Base-by-base conservation (phyloP, 2,888 invertebrate genomes). In the Cephus runcator region DNA sequence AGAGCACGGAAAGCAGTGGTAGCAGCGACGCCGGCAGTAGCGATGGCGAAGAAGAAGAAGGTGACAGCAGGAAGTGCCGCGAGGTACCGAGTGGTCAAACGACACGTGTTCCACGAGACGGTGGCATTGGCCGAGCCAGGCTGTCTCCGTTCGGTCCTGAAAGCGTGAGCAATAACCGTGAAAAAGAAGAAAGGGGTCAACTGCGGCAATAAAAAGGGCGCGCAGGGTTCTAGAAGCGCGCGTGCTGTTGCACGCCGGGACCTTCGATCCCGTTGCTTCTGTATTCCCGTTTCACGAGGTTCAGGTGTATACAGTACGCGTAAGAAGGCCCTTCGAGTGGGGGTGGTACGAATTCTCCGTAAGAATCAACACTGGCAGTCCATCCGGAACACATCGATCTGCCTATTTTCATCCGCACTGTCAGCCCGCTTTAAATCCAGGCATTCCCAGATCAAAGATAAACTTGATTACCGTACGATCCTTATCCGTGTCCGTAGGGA, bases 41-140 rank as follows among this genome's bases (percentile, higher is more conserved):
- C 3, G 12, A 3, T 0, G 35, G 31, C 1, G 31, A 79, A 78
- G 75, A 77, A 76, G 36, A 73, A 35, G 11, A 75, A 56, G 73
- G 36, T 12, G 71, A 34, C 73, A 34, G 79, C 83, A 82, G 83
- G 83, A 83, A 83, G 82, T 82, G 78, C 77, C 80, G 79, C 80
- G 75, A 75, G 78, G 80, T 81, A 83, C 79, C 78, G 81, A 85
- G 84, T 82, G 86, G 84, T 81, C 82, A 82, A 87, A 85, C 85
- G 88, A 87, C 88, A 88, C 88, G 88, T 87, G 88, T 85, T 83
- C 78, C 79, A 80, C 81, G 82, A 77, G 73, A 1, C 15, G 76
- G 77, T 77, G 78, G 76, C 77, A 79, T 77, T 81, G 81, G 69
- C 79, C 82, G 71, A 80, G 73, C 78, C 56, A 75, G 69, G 73